Evolutionary conservation across 2,888 invertebrate species (phyloP), one percentile per base, ranked within the genome.

Genomic region (Chymomyza amoena): DNA sequence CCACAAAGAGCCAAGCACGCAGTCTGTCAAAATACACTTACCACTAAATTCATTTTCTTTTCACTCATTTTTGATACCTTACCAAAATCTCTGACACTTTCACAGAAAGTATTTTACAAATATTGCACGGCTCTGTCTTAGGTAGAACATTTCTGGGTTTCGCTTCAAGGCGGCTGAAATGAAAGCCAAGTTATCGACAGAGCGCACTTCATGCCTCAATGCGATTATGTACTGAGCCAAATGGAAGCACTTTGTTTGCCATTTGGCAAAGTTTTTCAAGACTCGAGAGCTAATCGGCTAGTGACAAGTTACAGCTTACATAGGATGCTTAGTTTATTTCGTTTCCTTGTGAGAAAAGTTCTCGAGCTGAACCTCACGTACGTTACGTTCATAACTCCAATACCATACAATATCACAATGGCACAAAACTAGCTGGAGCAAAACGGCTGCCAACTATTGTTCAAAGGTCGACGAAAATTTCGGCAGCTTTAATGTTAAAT

Each of bases 401-500:
- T 1, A 13, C 39, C 82, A 83, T 79, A 87, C 81, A 83, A 87
- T 78, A 32, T 32, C 7, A 83, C 83, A 83, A 83, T 83, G 83
- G 87, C 87, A 82, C 82, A 78, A 76, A 20, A 54, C 54, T 57
- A 25, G 57, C 78, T 70, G 80, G 68, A 72, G 77, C 20, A 54
- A 54, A 20, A 54, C 54, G 54, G 39, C 13, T 45, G 13, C 18
- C 56, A 61, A 45, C 57, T 45, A 61, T 36, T 61, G 61, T 45
- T 84, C 80, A 70, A 66, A 75, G 84, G 76, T 76, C 87, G 84
- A 84, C 84, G 61, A 65, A 72, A 86, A 79, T 80, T 83, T 83
- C 83, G 83, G 83, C 83, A 73, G 87, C 83, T 83, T 83, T 83
- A 82, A 83, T 83, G 83, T 83, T 83, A 87, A 83, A 87, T 87